Conservation (phyloP, 1,140 invertebrate genomes). For the Drosophila insularis region DNA sequence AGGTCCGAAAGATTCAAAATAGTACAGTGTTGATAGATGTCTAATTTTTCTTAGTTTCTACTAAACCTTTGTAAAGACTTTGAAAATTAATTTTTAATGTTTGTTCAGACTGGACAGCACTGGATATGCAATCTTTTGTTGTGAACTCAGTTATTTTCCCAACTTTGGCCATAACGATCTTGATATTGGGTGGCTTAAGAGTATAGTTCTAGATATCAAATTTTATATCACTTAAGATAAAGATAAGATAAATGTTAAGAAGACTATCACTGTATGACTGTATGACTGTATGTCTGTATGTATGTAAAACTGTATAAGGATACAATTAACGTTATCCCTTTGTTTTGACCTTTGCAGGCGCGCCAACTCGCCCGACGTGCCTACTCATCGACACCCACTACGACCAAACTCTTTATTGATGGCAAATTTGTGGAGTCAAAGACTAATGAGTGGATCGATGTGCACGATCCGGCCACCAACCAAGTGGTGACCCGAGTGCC, state of each 20-base stretch:
- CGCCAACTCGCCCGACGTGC: conserved; percentile 57
- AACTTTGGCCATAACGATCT: neutral
- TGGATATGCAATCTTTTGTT: too few species aligned
- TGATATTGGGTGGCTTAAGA: conserved; percentile 7
- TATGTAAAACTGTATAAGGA: too few species aligned
- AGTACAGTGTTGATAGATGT: too few species aligned
- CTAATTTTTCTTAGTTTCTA: too few species aligned
- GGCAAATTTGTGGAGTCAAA: conserved; percentile 97
- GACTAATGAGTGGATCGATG: conserved; percentile 95
- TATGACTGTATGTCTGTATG: too few species aligned
- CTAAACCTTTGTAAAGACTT: too few species aligned
- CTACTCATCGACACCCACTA: conserved; percentile 83
- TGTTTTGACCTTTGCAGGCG: conserved; percentile 40
- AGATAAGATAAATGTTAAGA: neutral
- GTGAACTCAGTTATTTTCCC: too few species aligned
- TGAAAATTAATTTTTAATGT: too few species aligned
- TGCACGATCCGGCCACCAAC: conserved; percentile 97
- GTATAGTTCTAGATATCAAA: conserved; percentile 35
- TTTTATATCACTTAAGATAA: neutral
- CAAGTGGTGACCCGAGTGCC: conserved; percentile 93
- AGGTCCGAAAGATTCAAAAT: too few species aligned
- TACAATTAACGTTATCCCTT: too few species aligned
- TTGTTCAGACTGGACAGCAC: too few species aligned
- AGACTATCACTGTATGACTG: too few species aligned
- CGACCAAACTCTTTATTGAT: conserved; percentile 97